A percentile compares a stretch with the other conserved stretches of the same genome.
These are phyloP conservation scores for Pseudoatta argentina DNA, from an alignment of 1,140 invertebrate species.

Conservation along the genomic window DNA sequence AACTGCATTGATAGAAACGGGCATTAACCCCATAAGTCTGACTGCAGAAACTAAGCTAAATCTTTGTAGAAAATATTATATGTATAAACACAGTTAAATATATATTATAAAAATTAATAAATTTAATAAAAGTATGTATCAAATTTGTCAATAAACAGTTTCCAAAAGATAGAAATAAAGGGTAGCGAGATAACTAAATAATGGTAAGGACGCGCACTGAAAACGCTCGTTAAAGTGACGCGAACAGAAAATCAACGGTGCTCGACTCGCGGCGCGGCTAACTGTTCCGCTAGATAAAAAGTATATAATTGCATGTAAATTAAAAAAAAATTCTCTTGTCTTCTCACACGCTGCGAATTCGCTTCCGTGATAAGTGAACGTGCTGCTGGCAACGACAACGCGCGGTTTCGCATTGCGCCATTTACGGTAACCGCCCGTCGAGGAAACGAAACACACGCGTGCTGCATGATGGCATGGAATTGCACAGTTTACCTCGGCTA, in stretches of 20 bases:
- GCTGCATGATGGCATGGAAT: conserved; percentile 11
- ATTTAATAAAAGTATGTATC: background rate
- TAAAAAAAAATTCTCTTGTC: conserved; percentile 22
- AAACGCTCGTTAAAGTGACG: conserved; percentile 25
- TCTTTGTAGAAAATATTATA: background rate
- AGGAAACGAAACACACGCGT: conserved; percentile 38
- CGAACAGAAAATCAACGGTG: background rate
- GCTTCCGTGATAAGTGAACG: conserved; percentile 51
- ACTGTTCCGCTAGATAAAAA: conserved; percentile 24
- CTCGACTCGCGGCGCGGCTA: background rate
- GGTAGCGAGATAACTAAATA: background rate
- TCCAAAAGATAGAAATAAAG: background rate
- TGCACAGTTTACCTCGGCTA: conserved; percentile 43
- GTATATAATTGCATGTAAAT: conserved; percentile 34
- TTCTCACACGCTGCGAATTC: conserved; percentile 23
- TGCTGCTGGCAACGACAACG: conserved; percentile 38
- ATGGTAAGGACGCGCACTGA: background rate
- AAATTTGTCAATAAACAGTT: background rate
- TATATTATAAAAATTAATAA: conserved; percentile 13
- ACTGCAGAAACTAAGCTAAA: background rate
- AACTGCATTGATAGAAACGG: too few relatives aligned
- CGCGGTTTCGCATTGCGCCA: conserved; percentile 56
- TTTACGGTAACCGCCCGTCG: conserved; percentile 48
- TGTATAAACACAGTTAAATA: background rate
- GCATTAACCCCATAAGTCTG: background rate